These are phyloP conservation scores for Grus americana DNA, from an alignment of 2,113 vertebrate species.

Conservation along the genomic window DNA sequence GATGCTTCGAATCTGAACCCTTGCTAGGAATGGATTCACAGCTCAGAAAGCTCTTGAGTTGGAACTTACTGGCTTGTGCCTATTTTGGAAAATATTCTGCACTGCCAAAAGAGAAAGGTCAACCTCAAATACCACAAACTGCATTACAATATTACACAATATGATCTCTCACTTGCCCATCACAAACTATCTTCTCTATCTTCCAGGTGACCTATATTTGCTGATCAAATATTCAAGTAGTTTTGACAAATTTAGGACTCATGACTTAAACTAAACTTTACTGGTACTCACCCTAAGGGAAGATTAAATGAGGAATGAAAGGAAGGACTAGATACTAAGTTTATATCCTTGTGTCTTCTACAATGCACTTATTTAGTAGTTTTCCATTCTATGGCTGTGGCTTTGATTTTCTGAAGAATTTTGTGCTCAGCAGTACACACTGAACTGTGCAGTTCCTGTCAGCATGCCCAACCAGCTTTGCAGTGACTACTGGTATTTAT, in stretches of 20 bases:
- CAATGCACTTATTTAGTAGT: not conserved
- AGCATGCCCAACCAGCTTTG: not conserved
- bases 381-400: not conserved
- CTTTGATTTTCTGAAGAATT: not conserved
- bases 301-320: not conserved
- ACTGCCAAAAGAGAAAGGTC: slow-evolving; percentile 10
- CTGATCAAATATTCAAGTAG: not conserved
- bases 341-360: not conserved
- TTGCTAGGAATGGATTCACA: not conserved
- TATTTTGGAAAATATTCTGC: not conserved
- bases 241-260: not conserved
- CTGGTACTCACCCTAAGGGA: not conserved
- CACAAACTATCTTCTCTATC: not conserved
- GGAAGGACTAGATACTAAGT: not conserved
- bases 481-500: not conserved
- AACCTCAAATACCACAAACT: not conserved
- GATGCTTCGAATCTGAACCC: not conserved
- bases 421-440: not conserved
- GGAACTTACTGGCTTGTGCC: not conserved
- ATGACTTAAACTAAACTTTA: not conserved
- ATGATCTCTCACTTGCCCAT: not conserved
- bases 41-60: not conserved
- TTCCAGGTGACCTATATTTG: not conserved
- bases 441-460: not conserved
- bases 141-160: not conserved